These are phyloP conservation scores for Axis porcinus DNA, from an alignment of 2,113 vertebrate species.

Conservation along the genomic window DNA sequence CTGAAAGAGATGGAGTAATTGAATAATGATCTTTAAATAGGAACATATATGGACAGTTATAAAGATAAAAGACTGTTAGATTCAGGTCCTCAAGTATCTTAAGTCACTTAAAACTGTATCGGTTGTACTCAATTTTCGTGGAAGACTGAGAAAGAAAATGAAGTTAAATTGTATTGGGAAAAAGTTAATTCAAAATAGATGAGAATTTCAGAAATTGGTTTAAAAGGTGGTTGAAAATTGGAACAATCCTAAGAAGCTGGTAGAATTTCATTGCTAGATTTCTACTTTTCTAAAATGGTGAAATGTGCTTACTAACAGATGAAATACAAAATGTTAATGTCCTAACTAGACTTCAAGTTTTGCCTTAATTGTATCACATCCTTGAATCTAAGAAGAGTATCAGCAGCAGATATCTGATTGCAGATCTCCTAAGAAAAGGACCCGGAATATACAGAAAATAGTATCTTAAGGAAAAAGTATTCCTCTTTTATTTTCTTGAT, in stretches of 20 bases:
- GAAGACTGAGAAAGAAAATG: slow-evolving; percentile 34
- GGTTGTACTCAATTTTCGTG: neutral
- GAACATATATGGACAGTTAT: neutral
- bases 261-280: neutral
- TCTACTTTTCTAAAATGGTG: neutral
- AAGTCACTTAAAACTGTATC: neutral
- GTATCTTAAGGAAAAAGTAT: neutral
- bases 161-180: slow-evolving; percentile 36
- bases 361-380: neutral
- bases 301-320: neutral
- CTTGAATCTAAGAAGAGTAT: neutral
- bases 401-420: neutral
- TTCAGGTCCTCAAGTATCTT: neutral
- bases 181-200: neutral
- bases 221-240: neutral
- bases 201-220: neutral
- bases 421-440: neutral
- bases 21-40: slow-evolving; percentile 2
- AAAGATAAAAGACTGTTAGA: neutral
- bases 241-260: neutral
- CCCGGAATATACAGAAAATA: neutral
- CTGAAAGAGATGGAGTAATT: neutral
- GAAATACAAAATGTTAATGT: neutral
- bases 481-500: neutral
- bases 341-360: neutral